phyloP scores from a whole-genome alignment of 2,888 invertebrate species.

The Drosophila colorata region DNA sequence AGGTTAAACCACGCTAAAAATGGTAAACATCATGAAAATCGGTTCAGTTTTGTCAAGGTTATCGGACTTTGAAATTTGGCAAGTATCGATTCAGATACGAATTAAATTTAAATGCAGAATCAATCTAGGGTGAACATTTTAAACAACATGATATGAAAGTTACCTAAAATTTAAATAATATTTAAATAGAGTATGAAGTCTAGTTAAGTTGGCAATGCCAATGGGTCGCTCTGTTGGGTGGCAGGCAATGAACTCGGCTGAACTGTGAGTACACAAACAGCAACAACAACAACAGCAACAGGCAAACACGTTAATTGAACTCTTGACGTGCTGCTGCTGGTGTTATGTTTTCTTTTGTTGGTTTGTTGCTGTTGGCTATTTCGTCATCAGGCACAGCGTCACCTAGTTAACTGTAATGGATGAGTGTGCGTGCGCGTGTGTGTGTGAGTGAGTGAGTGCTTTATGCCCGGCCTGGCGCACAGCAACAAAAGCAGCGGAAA shows the following conservation, averaged over 20 bases:
- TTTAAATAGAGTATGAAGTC: slow-evolving; percentile 10
- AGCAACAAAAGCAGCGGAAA: slow-evolving; percentile 66
- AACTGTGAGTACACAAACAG: slow-evolving; percentile 35
- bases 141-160: slow-evolving; percentile 9
- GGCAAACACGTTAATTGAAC: slow-evolving; percentile 68
- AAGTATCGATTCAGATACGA: no score
- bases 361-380: slow-evolving; percentile 38
- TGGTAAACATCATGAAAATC: no score
- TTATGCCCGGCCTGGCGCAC: slow-evolving; percentile 29
- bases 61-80: no score
- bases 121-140: no score
- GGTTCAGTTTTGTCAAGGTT: no score
- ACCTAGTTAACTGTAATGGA: slow-evolving; percentile 53
- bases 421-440: slow-evolving; percentile 3
- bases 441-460: slow-evolving; percentile 6
- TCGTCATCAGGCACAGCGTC: slow-evolving; percentile 54
- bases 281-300: slow-evolving; percentile 13
- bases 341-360: slow-evolving; percentile 18
- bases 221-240: slow-evolving; percentile 33
- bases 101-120: no score
- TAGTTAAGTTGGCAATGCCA: slow-evolving; percentile 45
- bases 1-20: no score
- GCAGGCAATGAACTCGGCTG: slow-evolving; percentile 60
- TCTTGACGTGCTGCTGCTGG: slow-evolving; percentile 46
- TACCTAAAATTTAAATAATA: slow-evolving; percentile 28